Conservation (phyloP, 23 tunicate genomes). For the Phallusia fumigata region DNA sequence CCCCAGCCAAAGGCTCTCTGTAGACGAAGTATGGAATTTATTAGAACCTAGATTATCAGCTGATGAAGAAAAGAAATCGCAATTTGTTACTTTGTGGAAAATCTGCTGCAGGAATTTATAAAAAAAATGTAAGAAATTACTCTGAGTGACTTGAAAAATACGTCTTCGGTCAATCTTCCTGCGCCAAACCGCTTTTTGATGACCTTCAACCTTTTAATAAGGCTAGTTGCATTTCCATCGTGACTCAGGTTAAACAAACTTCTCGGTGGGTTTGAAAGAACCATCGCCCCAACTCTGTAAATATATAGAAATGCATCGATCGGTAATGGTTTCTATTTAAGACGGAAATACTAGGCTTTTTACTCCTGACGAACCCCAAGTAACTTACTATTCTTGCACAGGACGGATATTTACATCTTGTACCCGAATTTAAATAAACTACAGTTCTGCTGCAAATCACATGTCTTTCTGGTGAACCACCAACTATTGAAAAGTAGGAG, state of each 20-base stretch:
- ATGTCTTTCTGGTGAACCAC: too few relatives aligned
- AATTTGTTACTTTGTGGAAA: background rate
- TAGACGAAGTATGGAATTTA: background rate
- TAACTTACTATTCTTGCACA: too few relatives aligned
- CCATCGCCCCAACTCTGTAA: slow-evolving; percentile 23
- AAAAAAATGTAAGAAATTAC: background rate
- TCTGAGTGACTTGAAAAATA: background rate
- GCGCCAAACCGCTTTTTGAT: slow-evolving; percentile 11
- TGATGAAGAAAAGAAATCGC: background rate
- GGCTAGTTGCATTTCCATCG: background rate
- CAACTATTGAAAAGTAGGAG: too few relatives aligned
- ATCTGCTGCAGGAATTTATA: background rate
- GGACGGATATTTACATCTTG: too few relatives aligned
- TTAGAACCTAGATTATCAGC: background rate
- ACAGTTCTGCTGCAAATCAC: too few relatives aligned
- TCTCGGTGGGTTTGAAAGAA: slow-evolving; percentile 20
- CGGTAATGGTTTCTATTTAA: too few relatives aligned
- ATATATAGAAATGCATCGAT: background rate
- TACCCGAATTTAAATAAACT: too few relatives aligned
- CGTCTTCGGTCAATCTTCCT: background rate
- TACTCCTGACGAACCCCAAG: too few relatives aligned
- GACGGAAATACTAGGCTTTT: too few relatives aligned
- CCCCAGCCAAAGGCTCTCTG: slow-evolving; percentile 27
- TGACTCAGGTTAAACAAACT: background rate
- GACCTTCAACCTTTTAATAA: background rate